Percentiles rank a stretch among this genome's conserved stretches.
Evolutionary conservation across 1,140 invertebrate genomes (phyloP).

Genomic region (Papilio dardanus): DNA sequence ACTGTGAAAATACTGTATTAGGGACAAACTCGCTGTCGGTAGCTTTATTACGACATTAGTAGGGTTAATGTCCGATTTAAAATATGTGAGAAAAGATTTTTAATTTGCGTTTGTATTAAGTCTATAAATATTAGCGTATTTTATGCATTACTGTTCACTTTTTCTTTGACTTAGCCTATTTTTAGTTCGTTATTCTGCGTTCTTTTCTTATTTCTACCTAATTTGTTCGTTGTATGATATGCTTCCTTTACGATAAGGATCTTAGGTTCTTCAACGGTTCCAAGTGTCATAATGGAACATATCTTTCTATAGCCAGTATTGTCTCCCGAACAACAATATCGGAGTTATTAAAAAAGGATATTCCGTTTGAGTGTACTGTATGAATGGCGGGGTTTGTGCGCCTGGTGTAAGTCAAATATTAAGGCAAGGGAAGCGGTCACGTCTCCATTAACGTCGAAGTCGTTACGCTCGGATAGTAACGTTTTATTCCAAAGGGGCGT

Average conservation of each 20-base stretch:
- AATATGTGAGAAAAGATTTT: background rate
- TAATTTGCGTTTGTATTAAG: background rate
- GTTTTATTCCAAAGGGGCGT: constrained; percentile 32
- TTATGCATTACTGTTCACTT: too few relatives aligned
- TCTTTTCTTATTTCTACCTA: too few relatives aligned
- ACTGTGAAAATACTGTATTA: constrained; percentile 32
- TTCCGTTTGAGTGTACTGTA: constrained; percentile 22
- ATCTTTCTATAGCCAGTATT: background rate
- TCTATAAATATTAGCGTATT: too few relatives aligned
- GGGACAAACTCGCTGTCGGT: constrained; percentile 21
- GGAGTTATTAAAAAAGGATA: constrained; percentile 32
- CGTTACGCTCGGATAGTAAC: constrained; percentile 29
- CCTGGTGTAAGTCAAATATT: constrained; percentile 28
- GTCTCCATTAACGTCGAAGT: constrained; percentile 24
- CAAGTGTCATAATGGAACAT: too few relatives aligned
- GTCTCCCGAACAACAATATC: background rate
- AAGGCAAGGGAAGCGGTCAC: constrained; percentile 31
- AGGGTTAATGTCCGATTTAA: background rate
- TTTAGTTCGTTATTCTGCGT: too few relatives aligned
- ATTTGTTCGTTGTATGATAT: too few relatives aligned
- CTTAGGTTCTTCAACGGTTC: too few relatives aligned
- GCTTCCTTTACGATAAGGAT: too few relatives aligned
- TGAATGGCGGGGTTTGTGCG: constrained; percentile 23
- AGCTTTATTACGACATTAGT: too few relatives aligned
- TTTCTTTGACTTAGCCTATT: too few relatives aligned